Percentiles rank a stretch among this genome's conserved stretches.
Conservation (phyloP, 2,888 invertebrate species). For the Cacoxenus indagator region DNA sequence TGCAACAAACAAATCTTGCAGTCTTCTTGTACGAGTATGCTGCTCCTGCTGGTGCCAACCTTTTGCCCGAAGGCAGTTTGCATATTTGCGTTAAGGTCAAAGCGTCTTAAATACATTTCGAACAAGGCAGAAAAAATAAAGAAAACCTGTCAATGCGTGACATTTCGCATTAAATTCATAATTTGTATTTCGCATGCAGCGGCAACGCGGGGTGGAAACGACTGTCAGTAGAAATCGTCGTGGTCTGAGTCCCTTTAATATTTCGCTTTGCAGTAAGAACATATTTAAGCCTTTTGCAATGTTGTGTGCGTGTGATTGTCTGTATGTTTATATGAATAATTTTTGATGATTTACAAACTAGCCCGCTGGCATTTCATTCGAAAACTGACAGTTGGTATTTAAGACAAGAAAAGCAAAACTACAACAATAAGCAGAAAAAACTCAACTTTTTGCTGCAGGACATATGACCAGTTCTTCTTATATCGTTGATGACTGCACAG, state of each 20-base stretch:
- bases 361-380: conserved; percentile 49
- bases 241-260: neutral
- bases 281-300: neutral
- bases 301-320: neutral
- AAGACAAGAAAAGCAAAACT: conserved; percentile 32
- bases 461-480: conserved; percentile 63
- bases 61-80: conserved; percentile 3
- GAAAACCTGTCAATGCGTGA: conserved; percentile 55
- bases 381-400: conserved; percentile 67
- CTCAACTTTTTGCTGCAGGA: conserved; percentile 50
- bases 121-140: neutral
- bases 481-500: conserved; percentile 29
- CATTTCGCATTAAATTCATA: conserved; percentile 67
- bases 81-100: conserved; percentile 16
- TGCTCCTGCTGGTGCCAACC: neutral
- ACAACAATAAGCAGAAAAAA: conserved; percentile 37
- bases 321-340: conserved; percentile 62
- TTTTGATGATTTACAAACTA: conserved; percentile 66
- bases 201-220: neutral
- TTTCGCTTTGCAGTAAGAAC: neutral
- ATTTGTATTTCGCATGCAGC: conserved; percentile 35
- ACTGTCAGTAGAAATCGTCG: neutral
- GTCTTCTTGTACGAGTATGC: neutral
- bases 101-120: neutral
- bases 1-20: neutral